A percentile compares a stretch with the other conserved stretches of the same genome.
phyloP scores from a whole-genome alignment of 2,888 invertebrate genomes.

The Yponomeuta malinellus region DNA sequence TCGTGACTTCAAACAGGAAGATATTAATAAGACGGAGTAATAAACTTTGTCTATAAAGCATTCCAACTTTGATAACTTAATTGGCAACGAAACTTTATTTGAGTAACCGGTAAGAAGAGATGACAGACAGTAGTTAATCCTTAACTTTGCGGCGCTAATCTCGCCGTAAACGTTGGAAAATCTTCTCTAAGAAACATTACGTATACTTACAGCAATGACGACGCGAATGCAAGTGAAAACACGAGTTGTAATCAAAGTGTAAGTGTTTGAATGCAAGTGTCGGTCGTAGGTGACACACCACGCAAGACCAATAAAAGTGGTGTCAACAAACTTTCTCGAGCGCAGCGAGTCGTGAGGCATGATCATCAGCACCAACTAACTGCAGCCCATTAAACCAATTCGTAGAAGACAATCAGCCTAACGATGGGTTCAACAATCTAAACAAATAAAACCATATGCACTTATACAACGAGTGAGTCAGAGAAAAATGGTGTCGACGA shows the following conservation, averaged over 20 bases:
- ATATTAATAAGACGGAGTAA: background rate
- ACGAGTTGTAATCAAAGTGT: background rate
- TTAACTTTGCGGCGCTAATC: background rate
- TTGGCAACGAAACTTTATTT: background rate
- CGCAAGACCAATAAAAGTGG: constrained; percentile 28
- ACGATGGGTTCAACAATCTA: constrained; percentile 41
- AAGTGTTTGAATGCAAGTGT: background rate
- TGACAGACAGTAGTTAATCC: background rate
- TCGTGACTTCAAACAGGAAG: background rate
- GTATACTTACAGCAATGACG: background rate
- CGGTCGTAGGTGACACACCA: constrained; percentile 17
- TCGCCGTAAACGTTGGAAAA: background rate
- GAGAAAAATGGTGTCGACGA: constrained; percentile 24
- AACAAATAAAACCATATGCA: constrained; percentile 38
- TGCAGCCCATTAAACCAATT: constrained; percentile 48
- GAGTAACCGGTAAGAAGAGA: background rate
- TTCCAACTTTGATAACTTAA: background rate
- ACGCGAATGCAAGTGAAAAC: background rate
- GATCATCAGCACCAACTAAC: constrained; percentile 52
- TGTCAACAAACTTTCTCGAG: constrained; percentile 47
- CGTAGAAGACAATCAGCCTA: constrained; percentile 51
- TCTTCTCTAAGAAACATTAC: background rate
- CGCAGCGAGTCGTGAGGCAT: constrained; percentile 47
- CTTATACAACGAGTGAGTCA: constrained; percentile 34
- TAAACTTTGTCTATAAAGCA: background rate